Conservation (phyloP, 1,140 invertebrate genomes). For the Solenopsis fugax region DNA sequence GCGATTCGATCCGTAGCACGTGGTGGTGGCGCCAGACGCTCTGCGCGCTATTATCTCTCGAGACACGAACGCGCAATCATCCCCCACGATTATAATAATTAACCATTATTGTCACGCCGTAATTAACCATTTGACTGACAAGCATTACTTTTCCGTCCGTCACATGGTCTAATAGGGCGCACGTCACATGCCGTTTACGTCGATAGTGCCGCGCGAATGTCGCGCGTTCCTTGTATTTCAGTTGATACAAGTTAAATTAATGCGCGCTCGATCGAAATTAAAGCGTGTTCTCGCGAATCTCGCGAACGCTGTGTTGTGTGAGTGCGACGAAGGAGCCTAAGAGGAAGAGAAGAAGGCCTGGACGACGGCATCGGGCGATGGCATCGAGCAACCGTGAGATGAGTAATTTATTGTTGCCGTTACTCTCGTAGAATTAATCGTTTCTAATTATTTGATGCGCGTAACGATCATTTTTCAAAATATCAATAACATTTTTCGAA, state of each 20-base stretch:
- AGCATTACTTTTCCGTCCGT: neutral
- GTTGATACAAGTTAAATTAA: neutral
- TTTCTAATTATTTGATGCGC: neutral
- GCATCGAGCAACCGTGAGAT: neutral
- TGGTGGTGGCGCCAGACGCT: neutral
- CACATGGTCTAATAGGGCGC: neutral
- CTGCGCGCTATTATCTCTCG: neutral
- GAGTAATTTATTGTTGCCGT: neutral
- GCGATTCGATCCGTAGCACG: neutral
- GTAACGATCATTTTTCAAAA: slow-evolving; percentile 2
- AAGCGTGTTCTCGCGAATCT: neutral
- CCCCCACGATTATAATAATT: neutral
- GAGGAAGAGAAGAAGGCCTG: neutral
- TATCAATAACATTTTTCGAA: neutral
- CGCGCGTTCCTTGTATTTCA: neutral
- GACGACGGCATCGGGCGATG: too few species aligned
- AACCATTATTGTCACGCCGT: neutral
- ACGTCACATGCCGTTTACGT: neutral
- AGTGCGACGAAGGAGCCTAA: neutral
- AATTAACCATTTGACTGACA: neutral
- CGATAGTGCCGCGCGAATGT: neutral
- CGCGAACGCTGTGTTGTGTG: neutral
- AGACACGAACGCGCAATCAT: neutral
- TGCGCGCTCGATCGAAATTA: neutral
- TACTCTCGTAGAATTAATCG: neutral